Conservation (phyloP, 2,797 vertebrate genomes). For the Galago senegalensis region DNA sequence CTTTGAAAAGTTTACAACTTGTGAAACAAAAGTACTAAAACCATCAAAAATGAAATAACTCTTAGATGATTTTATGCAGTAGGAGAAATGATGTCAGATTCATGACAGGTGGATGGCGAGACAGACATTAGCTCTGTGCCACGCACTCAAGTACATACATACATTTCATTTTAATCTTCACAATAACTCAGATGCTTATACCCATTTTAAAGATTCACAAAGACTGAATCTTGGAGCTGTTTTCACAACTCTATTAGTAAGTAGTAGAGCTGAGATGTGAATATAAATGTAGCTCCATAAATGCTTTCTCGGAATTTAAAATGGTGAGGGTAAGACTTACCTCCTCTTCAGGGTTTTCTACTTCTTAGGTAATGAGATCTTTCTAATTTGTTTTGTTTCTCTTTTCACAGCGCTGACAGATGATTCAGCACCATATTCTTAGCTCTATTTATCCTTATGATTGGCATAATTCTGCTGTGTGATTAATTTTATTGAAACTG, state of each 20-base stretch:
- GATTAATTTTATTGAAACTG: constrained; percentile 52
- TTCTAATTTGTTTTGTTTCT: not conserved
- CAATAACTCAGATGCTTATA: not conserved
- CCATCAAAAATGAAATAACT: constrained; percentile 50
- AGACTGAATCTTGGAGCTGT: not conserved
- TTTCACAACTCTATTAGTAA: not conserved
- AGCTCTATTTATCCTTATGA: constrained; percentile 24
- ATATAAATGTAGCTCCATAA: not conserved
- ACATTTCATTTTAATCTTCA: constrained; percentile 46
- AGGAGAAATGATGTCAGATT: not conserved
- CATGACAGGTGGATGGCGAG: not conserved
- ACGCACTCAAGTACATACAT: not conserved
- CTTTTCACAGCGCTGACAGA: not conserved
- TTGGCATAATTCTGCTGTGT: constrained; percentile 32
- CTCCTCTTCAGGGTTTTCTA: not conserved
- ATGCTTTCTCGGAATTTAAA: not conserved
- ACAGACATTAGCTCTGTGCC: not conserved
- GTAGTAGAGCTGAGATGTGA: not conserved
- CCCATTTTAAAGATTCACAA: constrained; percentile 33
- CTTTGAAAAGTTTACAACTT: constrained; percentile 28
- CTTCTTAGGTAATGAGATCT: not conserved
- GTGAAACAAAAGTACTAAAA: constrained; percentile 47
- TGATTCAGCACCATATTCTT: not conserved
- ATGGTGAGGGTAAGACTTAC: not conserved
- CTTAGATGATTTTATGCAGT: constrained; percentile 1